Evolutionary conservation across 92 coral and sea anemone genomes (phyloP).

Genomic region (Zoanthus sociatus): DNA sequence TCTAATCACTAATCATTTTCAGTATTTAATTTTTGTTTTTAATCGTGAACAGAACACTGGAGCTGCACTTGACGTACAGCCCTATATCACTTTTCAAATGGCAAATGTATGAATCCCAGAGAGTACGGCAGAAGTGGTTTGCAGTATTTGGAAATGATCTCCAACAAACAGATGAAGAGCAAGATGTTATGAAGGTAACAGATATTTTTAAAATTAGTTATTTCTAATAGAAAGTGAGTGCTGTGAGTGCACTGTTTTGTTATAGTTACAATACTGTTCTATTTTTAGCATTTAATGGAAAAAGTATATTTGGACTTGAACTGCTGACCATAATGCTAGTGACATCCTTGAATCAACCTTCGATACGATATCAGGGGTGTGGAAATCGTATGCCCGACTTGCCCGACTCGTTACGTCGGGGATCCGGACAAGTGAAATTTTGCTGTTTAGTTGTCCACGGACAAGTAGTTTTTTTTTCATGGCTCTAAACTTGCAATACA

Average conservation of each 20-base stretch:
- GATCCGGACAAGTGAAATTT: no score
- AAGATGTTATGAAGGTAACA: constrained; percentile 94
- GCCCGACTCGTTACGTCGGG: no score
- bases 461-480: no score
- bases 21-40: neutral
- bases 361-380: no score
- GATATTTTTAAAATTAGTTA: neutral
- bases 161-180: constrained; percentile 94
- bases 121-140: constrained; percentile 98
- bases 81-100: constrained; percentile 97
- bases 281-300: neutral
- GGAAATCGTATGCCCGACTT: no score
- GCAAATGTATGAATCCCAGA: constrained; percentile 99
- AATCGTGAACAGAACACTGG: constrained; percentile 68
- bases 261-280: no score
- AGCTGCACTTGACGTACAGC: constrained; percentile 83
- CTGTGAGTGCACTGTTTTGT: no score
- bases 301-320: neutral
- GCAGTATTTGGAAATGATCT: constrained; percentile 88
- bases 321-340: neutral
- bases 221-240: no score
- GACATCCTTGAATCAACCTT: no score
- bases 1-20: no score
- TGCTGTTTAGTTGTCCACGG: no score
- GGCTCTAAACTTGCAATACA: no score